Base-by-base conservation (phyloP, 2,888 invertebrate species). In the Cryptophagus acutangulus region DNA sequence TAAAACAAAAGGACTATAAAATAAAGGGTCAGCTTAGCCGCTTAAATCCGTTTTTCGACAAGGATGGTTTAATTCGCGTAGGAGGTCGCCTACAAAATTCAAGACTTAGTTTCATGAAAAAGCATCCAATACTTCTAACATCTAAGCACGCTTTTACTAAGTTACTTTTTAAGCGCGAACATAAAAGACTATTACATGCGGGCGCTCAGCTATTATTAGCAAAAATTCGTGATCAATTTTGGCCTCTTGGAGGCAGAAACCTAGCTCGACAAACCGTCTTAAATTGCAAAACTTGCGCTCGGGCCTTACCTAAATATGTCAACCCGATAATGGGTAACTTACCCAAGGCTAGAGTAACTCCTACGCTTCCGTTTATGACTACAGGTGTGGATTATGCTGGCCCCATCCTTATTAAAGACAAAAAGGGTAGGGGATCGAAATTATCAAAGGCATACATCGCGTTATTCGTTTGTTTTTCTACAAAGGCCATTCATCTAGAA, bases 171-270 rank as follows among this genome's bases (percentile, higher is more conserved):
- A 2, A 17, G 35, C 17, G 36, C 6, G 36, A 38, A 34, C 47
- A 49, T 36, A 13, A 9, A 8, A 13, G 24, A 25, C 28, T 43
- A 13, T 29, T 44, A 9, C 54, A 57, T 43, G 46, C 48, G 15
- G 51, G 48, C 5, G 12, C 47, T n/a, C 49, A 53, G 33, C 14
- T 39, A 28, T 31, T 47, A 20, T 18, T 52, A 15, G 10, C 24
- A 14, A 18, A n/a, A n/a, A 25, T 51, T 10, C 38, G 50, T 17
- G 40, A 48, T 25, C 29, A 40, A 40, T 57, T 40, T 43, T 59
- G 59, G 57, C 45, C 49, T 1, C 38, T 58, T 2, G 33, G 40
- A 36, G 36, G 40, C 12, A 28, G 36, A 33, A 8, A 35, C n/a
- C 8, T 13, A 14, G 17, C 33, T 2, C 40, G 41, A 36, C 17